phyloP scores from a whole-genome alignment of 2,797 vertebrate species.

The Chiloscyllium punctatum region DNA sequence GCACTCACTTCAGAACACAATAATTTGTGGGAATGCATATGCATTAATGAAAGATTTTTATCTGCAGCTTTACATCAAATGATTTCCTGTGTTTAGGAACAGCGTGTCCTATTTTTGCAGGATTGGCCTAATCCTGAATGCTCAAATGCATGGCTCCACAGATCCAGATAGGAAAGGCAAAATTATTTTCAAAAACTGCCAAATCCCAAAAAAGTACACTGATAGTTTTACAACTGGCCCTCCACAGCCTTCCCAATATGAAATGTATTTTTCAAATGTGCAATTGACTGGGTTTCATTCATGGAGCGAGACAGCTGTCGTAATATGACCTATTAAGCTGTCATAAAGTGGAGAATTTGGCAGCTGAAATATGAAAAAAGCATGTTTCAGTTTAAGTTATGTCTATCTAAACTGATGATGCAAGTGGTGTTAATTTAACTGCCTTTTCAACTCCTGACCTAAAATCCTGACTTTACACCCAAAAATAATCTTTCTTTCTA shows the following conservation, averaged over 20 bases:
- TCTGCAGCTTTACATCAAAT: slow-evolving; percentile 47
- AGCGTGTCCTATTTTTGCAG: slow-evolving; percentile 41
- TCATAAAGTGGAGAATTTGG: background rate
- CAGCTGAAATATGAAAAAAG: background rate
- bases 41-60: slow-evolving; percentile 49
- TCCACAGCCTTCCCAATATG: background rate
- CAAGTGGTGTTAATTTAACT: background rate
- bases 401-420: background rate
- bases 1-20: slow-evolving; percentile 42
- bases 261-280: slow-evolving; percentile 8
- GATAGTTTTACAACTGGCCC: background rate
- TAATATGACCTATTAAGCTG: background rate
- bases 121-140: slow-evolving; percentile 22
- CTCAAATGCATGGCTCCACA: slow-evolving; percentile 1
- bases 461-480: background rate
- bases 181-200: background rate
- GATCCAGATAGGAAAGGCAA: slow-evolving; percentile 12
- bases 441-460: background rate
- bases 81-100: slow-evolving; percentile 50
- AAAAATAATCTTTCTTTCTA: background rate
- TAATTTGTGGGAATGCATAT: slow-evolving; percentile 46
- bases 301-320: background rate
- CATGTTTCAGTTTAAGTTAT: background rate
- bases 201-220: background rate
- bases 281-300: background rate